Base-by-base conservation (phyloP, 1,140 invertebrate species). In the Leptoteleia sp. region DNA sequence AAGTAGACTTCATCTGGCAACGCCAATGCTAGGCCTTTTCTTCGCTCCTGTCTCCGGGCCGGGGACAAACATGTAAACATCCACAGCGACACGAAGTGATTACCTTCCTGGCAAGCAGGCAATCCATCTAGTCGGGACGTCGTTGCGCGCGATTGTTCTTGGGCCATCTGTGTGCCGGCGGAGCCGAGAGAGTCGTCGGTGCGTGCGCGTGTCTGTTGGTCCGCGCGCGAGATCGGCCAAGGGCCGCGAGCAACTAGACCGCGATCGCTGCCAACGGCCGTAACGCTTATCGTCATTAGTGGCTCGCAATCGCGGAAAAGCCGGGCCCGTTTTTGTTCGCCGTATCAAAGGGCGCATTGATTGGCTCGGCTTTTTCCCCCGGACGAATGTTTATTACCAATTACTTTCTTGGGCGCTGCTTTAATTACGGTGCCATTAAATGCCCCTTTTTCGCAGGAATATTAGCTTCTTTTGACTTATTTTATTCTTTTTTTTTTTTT, bases 51-150 rank as follows among this genome's bases (percentile, higher is more conserved):
- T 43, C 61, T 77, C 47, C 47, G n/a, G n/a, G 43, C 47, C 38
- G 48, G 37, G 35, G 37, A 64, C 70, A 71, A 76, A 80, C 65
- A 70, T 81, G 80, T 79, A 81, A 81, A 81, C 77, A 81, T 77
- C 64, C 59, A 76, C 57, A 57, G 59, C 68, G 72, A 76, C 72
- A 67, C 62, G 76, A 54, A 81, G 72, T 65, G 77, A 81, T 81
- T 81, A 77, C 67, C 80, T 61, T 47, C 71, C 70, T 65, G n/a
- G n/a, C n/a, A n/a, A n/a, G n/a, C n/a, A n/a, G 47, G 33, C 57
- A 59, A 68, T 71, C 61, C 40, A 48, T 61, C 57, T 52, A 57
- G 16, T 47, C 37, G 29, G 55, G 38, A 57, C 55, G 62, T 76
- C 62, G 55, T 47, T 67, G 68, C 62, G 62, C 72, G 62, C 72